Conservation (phyloP, 2,113 vertebrate species). For the Lophochroa leadbeateri region DNA sequence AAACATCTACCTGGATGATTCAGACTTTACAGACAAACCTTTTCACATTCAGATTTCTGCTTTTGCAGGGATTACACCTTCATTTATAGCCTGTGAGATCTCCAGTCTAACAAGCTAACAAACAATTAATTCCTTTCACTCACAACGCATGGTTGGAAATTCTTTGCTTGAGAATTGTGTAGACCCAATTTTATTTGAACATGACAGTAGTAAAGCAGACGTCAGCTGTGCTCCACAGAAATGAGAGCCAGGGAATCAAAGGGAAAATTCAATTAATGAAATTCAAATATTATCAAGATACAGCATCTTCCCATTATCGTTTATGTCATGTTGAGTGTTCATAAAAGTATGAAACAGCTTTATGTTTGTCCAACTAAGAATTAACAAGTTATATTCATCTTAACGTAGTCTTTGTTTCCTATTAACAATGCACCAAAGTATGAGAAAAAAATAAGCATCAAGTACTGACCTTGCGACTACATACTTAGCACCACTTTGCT, state of each 20-base stretch:
- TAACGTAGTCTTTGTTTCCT: neutral
- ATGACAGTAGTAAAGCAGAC: neutral
- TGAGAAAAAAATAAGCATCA: neutral
- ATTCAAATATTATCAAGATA: neutral
- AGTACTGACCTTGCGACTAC: neutral
- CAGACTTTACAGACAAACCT: neutral
- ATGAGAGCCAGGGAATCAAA: neutral
- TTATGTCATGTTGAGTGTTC: neutral
- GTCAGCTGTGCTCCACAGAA: neutral
- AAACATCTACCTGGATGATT: neutral
- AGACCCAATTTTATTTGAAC: neutral
- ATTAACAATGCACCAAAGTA: neutral
- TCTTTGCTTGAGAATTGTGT: neutral
- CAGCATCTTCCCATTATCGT: neutral
- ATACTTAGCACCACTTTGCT: neutral
- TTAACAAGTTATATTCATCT: neutral
- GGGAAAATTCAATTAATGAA: neutral
- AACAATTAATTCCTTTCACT: fast-evolving
- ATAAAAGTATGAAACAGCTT: neutral
- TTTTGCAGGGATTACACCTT: neutral
- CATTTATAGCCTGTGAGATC: neutral
- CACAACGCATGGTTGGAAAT: neutral
- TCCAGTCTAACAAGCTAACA: neutral
- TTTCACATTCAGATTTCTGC: neutral
- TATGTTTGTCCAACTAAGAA: neutral